phyloP scores from a whole-genome alignment of 2,797 vertebrate genomes.

The Mormyrops attenuatus region DNA sequence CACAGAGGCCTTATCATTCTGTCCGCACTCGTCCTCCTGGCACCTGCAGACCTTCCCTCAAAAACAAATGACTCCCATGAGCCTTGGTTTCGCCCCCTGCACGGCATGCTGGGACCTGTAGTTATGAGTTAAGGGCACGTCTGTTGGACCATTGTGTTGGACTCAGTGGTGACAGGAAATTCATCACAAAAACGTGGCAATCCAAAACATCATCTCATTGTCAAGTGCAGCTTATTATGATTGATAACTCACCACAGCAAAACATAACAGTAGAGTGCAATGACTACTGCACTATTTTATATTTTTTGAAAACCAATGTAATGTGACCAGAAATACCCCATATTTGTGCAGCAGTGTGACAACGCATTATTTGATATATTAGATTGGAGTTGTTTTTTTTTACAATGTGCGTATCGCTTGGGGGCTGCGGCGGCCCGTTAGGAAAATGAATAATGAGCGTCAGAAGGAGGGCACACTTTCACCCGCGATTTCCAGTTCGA shows the following conservation, averaged over 20 bases:
- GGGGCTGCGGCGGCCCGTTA: not conserved
- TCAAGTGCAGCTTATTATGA: not conserved
- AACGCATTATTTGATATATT: not conserved
- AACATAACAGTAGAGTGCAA: not conserved
- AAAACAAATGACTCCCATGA: not conserved
- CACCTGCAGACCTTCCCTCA: not conserved
- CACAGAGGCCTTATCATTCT: not conserved
- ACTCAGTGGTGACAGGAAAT: not conserved
- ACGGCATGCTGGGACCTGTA: not conserved
- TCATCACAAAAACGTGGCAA: not conserved
- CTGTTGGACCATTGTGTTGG: not conserved
- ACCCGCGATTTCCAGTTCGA: not conserved
- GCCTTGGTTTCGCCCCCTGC: not conserved
- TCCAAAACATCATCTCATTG: not conserved
- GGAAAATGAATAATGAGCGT: slow-evolving; percentile 8
- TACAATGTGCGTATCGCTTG: no score
- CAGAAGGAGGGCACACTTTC: not conserved
- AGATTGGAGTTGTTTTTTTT: not conserved
- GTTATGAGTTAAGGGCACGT: not conserved
- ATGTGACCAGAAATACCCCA: not conserved
- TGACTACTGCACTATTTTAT: not conserved
- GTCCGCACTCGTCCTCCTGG: not conserved
- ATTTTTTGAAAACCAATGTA: not conserved
- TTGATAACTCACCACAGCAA: not conserved
- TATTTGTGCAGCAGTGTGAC: not conserved